phyloP scores from a whole-genome alignment of 2,113 vertebrate species.

The Heliornis fulica region DNA sequence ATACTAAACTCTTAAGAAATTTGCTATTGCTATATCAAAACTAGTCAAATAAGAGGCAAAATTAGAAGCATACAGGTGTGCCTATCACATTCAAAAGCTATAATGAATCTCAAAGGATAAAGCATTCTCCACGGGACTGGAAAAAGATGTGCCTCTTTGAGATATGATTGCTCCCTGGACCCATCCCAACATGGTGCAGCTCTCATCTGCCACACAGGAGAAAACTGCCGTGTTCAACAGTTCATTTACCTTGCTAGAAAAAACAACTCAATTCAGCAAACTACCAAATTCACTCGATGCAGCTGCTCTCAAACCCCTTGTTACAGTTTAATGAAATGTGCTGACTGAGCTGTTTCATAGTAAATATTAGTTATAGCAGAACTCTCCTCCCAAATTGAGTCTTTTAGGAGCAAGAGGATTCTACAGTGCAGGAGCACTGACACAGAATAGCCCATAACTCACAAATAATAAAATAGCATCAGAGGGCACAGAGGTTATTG shows the following conservation, averaged over 20 bases:
- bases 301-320: slow-evolving; percentile 20
- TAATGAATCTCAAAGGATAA: neutral
- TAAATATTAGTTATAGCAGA: slow-evolving; percentile 25
- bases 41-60: neutral
- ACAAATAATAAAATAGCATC: slow-evolving; percentile 32
- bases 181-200: fast-evolving
- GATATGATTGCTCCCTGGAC: neutral
- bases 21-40: neutral
- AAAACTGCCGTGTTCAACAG: neutral
- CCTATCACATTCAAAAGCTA: neutral
- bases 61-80: neutral
- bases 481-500: slow-evolving; percentile 20
- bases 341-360: slow-evolving; percentile 20
- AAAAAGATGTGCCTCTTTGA: neutral
- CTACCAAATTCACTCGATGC: neutral
- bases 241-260: slow-evolving; percentile 30
- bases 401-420: slow-evolving; percentile 14
- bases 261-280: slow-evolving; percentile 45
- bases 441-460: slow-evolving; percentile 20
- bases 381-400: neutral
- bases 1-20: neutral
- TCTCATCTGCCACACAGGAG: neutral
- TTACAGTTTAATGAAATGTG: slow-evolving; percentile 26
- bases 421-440: neutral
- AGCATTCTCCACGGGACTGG: neutral